Percentiles rank a stretch among this genome's conserved stretches.
These are phyloP conservation scores for Chloebia gouldiae DNA, from an alignment of 2,113 vertebrate genomes.

Conservation along the genomic window DNA sequence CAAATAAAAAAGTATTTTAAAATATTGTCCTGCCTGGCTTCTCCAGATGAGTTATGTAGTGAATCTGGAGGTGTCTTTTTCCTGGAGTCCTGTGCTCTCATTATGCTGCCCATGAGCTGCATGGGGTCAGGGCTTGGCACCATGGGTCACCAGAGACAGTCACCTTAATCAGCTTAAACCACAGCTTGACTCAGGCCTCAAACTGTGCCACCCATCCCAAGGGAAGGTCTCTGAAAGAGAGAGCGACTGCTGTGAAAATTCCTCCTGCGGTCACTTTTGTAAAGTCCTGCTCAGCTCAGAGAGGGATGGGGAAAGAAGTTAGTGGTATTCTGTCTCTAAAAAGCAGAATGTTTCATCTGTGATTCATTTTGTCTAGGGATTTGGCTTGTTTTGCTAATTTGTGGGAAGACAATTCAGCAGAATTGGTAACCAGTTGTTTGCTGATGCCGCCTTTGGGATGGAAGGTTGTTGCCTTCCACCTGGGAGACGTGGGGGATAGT, in stretches of 20 bases:
- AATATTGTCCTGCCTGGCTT: not conserved
- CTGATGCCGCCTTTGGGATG: not conserved
- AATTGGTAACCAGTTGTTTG: not conserved
- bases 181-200: not conserved
- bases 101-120: not conserved
- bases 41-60: not conserved
- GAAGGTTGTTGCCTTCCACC: not conserved
- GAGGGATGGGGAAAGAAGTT: not conserved
- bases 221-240: slow-evolving; percentile 12
- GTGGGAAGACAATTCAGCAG: not conserved
- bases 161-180: not conserved
- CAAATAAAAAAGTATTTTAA: not conserved
- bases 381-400: not conserved
- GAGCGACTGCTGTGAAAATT: not conserved
- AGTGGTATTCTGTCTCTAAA: not conserved
- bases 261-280: slow-evolving; percentile 12
- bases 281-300: not conserved
- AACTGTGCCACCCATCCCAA: not conserved
- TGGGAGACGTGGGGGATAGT: not conserved
- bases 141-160: not conserved
- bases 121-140: not conserved
- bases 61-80: not conserved
- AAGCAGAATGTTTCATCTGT: not conserved
- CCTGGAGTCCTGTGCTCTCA: not conserved
- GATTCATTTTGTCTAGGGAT: slow-evolving; percentile 9